These are phyloP conservation scores for Threskiornis aethiopicus DNA, from an alignment of 2,797 vertebrate genomes.

Conservation along the genomic window DNA sequence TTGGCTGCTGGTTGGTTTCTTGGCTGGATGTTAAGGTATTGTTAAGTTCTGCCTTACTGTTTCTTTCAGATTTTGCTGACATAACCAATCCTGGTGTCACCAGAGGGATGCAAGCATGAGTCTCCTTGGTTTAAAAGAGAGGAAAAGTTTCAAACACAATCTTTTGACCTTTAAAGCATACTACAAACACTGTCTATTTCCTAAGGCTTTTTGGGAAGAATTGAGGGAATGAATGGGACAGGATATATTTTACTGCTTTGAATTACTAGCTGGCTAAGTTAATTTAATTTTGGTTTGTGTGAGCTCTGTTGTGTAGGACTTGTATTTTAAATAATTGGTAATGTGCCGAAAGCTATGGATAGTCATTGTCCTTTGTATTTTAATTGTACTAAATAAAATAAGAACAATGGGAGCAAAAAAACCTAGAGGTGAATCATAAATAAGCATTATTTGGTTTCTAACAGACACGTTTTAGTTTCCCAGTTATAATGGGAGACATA, in stretches of 20 bases:
- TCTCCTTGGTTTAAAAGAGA: background rate
- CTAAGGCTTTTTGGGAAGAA: slow-evolving; percentile 35
- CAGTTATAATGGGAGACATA: slow-evolving; percentile 6
- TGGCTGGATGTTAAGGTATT: slow-evolving; percentile 1
- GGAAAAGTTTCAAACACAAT: slow-evolving; percentile 4
- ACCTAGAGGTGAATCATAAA: slow-evolving; percentile 14
- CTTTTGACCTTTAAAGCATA: slow-evolving; percentile 18
- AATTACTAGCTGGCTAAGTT: slow-evolving; percentile 50
- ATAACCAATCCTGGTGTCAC: background rate
- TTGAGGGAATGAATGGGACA: slow-evolving; percentile 14
- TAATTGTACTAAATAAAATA: slow-evolving; percentile 36
- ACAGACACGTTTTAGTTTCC: slow-evolving; percentile 10
- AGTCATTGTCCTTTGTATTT: slow-evolving; percentile 52
- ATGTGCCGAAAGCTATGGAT: slow-evolving; percentile 18
- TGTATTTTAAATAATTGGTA: slow-evolving; percentile 40
- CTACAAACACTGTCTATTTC: slow-evolving; percentile 53
- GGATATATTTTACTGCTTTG: slow-evolving; percentile 55
- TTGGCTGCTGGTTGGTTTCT: background rate
- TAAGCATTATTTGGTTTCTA: slow-evolving; percentile 24
- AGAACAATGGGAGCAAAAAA: slow-evolving; percentile 37
- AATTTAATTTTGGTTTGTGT: slow-evolving; percentile 21
- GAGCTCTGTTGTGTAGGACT: background rate
- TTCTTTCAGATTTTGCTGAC: slow-evolving; percentile 45
- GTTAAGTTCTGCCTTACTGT: background rate
- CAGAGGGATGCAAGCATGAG: background rate